These are phyloP conservation scores for Phasia obesa DNA, from an alignment of 2,888 invertebrate genomes.

Conservation along the genomic window DNA sequence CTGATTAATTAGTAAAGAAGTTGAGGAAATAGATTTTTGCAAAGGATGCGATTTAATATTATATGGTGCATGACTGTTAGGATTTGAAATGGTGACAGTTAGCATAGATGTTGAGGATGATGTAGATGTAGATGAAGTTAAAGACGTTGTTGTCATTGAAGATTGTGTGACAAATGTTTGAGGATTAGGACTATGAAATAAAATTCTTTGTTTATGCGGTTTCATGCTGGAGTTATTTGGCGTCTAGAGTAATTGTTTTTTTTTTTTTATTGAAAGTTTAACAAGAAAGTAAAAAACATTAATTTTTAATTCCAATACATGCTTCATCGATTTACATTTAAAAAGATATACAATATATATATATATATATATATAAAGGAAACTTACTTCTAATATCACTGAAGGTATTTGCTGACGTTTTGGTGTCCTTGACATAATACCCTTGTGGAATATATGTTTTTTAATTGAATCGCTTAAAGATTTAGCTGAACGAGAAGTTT, in stretches of 20 bases:
- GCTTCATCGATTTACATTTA: neutral
- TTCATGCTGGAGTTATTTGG: slow-evolving; percentile 78
- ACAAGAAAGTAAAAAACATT: slow-evolving; percentile 12
- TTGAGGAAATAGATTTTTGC: slow-evolving; percentile 81
- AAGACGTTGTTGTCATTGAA: slow-evolving; percentile 52
- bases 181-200: slow-evolving; percentile 80
- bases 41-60: slow-evolving; percentile 75
- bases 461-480: slow-evolving; percentile 93
- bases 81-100: slow-evolving; percentile 42
- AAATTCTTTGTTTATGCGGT: slow-evolving; percentile 79
- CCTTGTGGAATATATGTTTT: slow-evolving; percentile 91
- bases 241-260: slow-evolving; percentile 74
- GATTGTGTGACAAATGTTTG: slow-evolving; percentile 56
- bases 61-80: slow-evolving; percentile 71
- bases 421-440: slow-evolving; percentile 83
- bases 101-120: slow-evolving; percentile 44
- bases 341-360: too few relatives aligned
- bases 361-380: too few relatives aligned
- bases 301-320: slow-evolving; percentile 25
- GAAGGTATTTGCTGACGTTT: slow-evolving; percentile 76
- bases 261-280: neutral
- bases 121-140: slow-evolving; percentile 55
- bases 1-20: slow-evolving; percentile 76
- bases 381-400: slow-evolving; percentile 52
- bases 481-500: slow-evolving; percentile 83